These are phyloP conservation scores for Mesoclemmys tuberculata DNA, from an alignment of 2,113 vertebrate species.

Conservation along the genomic window DNA sequence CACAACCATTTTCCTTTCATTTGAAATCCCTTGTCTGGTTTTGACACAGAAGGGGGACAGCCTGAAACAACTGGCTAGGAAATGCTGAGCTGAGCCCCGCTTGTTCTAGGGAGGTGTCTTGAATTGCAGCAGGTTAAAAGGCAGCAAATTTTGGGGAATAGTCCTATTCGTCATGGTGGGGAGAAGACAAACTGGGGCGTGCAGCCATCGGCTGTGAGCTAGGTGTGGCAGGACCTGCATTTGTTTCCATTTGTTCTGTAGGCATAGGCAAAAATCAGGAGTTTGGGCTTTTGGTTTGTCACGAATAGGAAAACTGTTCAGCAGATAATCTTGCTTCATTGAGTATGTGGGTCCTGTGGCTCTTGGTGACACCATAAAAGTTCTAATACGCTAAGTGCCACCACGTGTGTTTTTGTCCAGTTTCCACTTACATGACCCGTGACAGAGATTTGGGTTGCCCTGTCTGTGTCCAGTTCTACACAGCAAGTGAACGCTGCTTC, in stretches of 20 bases:
- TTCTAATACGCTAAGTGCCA: accelerated
- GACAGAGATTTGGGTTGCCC: background rate
- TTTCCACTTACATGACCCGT: background rate
- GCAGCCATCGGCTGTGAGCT: background rate
- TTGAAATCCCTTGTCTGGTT: background rate
- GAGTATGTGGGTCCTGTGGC: background rate
- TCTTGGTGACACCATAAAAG: background rate
- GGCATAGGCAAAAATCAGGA: background rate
- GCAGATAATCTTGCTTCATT: background rate
- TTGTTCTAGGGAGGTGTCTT: background rate
- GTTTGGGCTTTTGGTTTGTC: background rate
- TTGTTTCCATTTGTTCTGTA: background rate
- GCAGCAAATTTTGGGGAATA: background rate
- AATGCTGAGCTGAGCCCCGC: accelerated
- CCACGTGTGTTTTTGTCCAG: accelerated
- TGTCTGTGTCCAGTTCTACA: accelerated
- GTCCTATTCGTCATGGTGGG: background rate
- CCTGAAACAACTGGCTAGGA: background rate
- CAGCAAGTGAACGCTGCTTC: background rate
- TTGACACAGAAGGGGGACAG: background rate
- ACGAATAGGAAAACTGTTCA: background rate
- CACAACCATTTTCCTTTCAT: background rate
- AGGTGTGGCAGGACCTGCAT: background rate
- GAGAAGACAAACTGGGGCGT: accelerated
- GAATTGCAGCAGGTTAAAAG: background rate